These are phyloP conservation scores for Callimorpha dominula DNA, from an alignment of 2,888 invertebrate genomes.

Conservation along the genomic window DNA sequence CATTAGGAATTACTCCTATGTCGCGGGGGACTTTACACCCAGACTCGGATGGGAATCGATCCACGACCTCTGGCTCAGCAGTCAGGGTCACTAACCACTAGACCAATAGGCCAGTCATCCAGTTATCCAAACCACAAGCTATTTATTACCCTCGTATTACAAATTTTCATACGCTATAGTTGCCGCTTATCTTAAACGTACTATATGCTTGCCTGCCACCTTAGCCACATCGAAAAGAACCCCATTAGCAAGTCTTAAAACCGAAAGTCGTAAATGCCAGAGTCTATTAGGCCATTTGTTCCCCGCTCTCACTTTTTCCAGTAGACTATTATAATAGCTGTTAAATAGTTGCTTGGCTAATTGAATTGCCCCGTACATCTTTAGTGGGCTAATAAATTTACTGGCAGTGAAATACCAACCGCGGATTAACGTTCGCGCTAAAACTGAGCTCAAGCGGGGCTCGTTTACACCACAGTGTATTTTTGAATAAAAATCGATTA, in stretches of 20 bases:
- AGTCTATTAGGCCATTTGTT: not conserved
- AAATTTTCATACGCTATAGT: no score
- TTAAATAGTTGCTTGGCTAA: constrained; percentile 48
- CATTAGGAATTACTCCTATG: no score
- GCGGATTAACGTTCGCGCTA: constrained; percentile 56
- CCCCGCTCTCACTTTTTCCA: constrained; percentile 7
- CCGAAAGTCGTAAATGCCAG: not conserved
- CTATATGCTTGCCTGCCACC: no score
- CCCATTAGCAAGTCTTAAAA: constrained; percentile 1
- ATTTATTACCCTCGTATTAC: no score
- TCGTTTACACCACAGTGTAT: constrained; percentile 36
- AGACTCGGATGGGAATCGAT: no score
- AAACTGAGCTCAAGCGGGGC: constrained; percentile 47
- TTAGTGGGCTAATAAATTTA: constrained; percentile 55
- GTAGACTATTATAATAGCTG: constrained; percentile 29
- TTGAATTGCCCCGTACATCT: constrained; percentile 50
- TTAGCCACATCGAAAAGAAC: not conserved
- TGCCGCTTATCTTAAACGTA: no score
- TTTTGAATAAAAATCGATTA: not conserved
- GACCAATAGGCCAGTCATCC: no score
- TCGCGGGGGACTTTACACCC: no score
- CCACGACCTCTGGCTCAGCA: no score
- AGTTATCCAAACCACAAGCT: no score
- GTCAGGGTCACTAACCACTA: no score
- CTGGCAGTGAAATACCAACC: constrained; percentile 51